A percentile compares a stretch with the other conserved stretches of the same genome.
Conservation (phyloP, 2,888 invertebrate species). For the Exocentrus adspersus region DNA sequence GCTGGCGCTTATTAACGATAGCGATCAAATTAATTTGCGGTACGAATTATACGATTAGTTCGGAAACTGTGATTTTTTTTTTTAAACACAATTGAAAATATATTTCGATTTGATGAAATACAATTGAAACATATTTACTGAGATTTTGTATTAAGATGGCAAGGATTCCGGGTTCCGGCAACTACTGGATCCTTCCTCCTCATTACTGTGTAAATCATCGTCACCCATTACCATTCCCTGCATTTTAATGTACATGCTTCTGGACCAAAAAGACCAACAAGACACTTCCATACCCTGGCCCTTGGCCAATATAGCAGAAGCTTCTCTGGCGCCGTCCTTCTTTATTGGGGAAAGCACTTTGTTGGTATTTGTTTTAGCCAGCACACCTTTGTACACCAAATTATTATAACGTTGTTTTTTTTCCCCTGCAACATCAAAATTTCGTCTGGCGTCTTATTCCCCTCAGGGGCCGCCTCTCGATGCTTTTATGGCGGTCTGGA, state of each 20-base stretch:
- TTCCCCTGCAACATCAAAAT: too few relatives aligned
- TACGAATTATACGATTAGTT: too few relatives aligned
- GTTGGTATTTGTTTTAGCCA: neutral
- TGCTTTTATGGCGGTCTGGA: conserved; percentile 11
- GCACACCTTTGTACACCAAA: too few relatives aligned
- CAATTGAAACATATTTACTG: too few relatives aligned
- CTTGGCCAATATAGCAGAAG: conserved; percentile 10
- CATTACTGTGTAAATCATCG: neutral
- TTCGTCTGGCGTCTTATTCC: neutral
- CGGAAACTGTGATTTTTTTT: too few relatives aligned
- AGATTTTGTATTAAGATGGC: too few relatives aligned
- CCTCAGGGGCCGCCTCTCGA: conserved; percentile 8
- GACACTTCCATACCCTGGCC: neutral
- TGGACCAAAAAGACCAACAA: neutral
- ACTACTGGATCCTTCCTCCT: too few relatives aligned
- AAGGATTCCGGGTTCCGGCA: too few relatives aligned
- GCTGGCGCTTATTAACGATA: neutral
- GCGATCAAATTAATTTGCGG: neutral
- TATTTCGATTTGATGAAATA: too few relatives aligned
- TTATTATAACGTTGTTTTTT: too few relatives aligned
- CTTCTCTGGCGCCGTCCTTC: conserved; percentile 12
- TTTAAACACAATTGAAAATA: too few relatives aligned
- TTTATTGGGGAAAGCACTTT: neutral
- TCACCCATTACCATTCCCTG: too few relatives aligned
- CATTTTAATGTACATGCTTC: neutral